These are phyloP conservation scores for Coptodon rendalli DNA, from an alignment of 2,113 vertebrate genomes.

Conservation along the genomic window DNA sequence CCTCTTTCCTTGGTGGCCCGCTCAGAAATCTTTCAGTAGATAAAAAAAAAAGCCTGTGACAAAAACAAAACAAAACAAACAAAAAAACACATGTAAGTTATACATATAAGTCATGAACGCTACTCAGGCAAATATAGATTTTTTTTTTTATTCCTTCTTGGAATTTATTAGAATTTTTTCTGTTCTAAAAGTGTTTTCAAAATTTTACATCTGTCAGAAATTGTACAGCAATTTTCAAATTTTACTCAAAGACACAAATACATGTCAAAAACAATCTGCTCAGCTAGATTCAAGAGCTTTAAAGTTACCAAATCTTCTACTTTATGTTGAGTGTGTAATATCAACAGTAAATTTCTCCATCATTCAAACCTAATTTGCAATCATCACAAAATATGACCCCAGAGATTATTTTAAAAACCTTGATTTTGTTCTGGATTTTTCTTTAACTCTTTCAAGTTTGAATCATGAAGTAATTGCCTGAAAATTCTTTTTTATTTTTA, in stretches of 20 bases:
- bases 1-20: accelerated
- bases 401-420: not conserved
- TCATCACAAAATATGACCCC: not conserved
- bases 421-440: not conserved
- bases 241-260: not conserved
- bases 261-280: not conserved
- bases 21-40: not conserved
- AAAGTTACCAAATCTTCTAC: not conserved
- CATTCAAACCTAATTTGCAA: not conserved
- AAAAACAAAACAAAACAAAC: not conserved
- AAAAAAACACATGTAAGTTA: not conserved
- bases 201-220: not conserved
- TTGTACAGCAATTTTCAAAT: not conserved
- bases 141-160: not conserved
- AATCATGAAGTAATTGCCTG: not conserved
- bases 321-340: not conserved
- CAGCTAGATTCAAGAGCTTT: not conserved
- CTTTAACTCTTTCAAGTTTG: not conserved
- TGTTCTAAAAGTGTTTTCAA: not conserved
- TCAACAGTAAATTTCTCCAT: not conserved
- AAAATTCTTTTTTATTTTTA: not conserved
- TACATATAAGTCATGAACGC: not conserved
- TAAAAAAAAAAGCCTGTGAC: not conserved
- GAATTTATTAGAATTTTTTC: not conserved
- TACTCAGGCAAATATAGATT: accelerated